phyloP scores from a whole-genome alignment of 2,113 vertebrate genomes.

The Vidua macroura region DNA sequence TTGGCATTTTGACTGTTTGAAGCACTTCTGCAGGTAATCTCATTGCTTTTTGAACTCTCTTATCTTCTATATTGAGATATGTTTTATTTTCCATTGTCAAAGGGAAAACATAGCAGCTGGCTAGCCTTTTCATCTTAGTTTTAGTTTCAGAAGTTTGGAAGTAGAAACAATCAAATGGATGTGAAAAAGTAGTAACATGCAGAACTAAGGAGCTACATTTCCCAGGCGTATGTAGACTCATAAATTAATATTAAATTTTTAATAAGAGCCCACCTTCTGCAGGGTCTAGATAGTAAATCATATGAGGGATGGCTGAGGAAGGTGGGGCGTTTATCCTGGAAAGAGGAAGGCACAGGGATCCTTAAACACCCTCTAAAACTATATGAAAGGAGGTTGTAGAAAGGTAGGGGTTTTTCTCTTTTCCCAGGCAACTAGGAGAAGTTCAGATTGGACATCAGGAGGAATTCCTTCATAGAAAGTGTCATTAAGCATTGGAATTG shows the following conservation, averaged over 20 bases:
- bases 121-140: background rate
- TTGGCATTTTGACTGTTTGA: background rate
- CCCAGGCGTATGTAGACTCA: background rate
- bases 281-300: background rate
- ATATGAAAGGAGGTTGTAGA: background rate
- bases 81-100: background rate
- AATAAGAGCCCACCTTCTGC: background rate
- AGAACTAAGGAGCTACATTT: background rate
- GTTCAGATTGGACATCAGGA: background rate
- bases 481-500: background rate
- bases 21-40: background rate
- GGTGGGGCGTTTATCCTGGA: background rate
- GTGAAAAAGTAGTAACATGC: background rate
- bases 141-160: background rate
- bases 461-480: background rate
- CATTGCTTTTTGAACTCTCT: background rate
- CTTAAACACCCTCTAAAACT: background rate
- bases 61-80: background rate
- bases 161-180: background rate
- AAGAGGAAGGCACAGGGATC: rapidly evolving
- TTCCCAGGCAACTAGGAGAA: background rate
- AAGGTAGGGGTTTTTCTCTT: background rate
- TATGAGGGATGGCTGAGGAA: background rate
- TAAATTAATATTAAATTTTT: background rate
- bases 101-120: background rate